These are phyloP conservation scores for Noctua janthina DNA, from an alignment of 2,888 invertebrate species.

Conservation along the genomic window DNA sequence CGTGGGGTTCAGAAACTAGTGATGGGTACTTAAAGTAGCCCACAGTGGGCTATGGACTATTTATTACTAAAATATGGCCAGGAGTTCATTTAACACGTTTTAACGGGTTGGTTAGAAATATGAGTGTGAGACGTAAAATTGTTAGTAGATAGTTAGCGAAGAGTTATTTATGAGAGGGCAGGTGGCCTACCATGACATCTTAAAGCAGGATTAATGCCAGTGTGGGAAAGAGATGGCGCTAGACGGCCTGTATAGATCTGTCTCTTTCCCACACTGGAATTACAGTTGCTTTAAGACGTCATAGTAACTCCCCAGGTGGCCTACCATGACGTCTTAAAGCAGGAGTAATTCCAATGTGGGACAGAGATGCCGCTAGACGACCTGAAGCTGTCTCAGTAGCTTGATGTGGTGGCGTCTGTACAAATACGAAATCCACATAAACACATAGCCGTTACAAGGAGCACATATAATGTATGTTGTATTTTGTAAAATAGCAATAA, in stretches of 20 bases:
- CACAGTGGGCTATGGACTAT: conserved; percentile 36
- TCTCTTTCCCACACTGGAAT: too few species aligned
- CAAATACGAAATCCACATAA: background rate
- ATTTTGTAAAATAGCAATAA: conserved; percentile 8
- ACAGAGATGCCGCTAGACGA: too few species aligned
- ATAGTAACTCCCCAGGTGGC: too few species aligned
- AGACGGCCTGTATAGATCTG: too few species aligned
- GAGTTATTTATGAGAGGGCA: conserved; percentile 21
- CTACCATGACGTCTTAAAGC: too few species aligned
- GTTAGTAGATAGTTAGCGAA: conserved; percentile 34
- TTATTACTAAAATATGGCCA: conserved; percentile 45
- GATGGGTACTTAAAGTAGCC: conserved; percentile 57
- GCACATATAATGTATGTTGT: background rate
- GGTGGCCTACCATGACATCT: too few species aligned
- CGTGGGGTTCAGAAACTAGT: conserved; percentile 51
- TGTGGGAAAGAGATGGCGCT: too few species aligned
- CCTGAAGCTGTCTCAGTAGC: too few species aligned
- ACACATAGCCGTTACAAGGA: background rate
- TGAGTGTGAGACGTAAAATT: conserved; percentile 42
- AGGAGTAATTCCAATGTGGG: too few species aligned
- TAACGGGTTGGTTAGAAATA: conserved; percentile 52
- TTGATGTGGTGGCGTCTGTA: too few species aligned
- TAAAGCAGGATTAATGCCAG: too few species aligned
- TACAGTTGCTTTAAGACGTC: too few species aligned
- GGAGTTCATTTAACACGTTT: conserved; percentile 55